Percentiles rank a stretch among this genome's conserved stretches.
These are phyloP conservation scores for Xiphias gladius DNA, from an alignment of 2,113 vertebrate genomes.

Conservation along the genomic window DNA sequence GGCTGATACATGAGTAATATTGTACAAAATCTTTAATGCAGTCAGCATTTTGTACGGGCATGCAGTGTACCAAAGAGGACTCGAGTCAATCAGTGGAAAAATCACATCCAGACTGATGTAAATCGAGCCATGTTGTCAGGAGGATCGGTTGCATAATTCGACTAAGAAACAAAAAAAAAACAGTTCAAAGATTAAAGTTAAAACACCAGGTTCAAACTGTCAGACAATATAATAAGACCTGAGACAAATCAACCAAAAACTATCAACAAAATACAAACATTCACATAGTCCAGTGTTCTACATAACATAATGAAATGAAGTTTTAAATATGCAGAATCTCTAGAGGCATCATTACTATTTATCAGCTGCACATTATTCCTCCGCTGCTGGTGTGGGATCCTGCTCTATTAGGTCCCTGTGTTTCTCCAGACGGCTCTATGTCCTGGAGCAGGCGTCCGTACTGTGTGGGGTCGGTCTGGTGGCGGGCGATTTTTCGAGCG, in stretches of 20 bases:
- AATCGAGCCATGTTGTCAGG: neutral
- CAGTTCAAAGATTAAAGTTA: neutral
- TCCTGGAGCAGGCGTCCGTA: slow-evolving; percentile 38
- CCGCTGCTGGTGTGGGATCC: slow-evolving; percentile 37
- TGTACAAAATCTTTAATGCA: slow-evolving; percentile 1
- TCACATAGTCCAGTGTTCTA: neutral
- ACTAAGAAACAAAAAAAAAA: slow-evolving; percentile 10
- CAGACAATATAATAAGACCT: neutral
- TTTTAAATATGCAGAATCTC: neutral
- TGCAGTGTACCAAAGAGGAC: neutral
- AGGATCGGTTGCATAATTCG: neutral
- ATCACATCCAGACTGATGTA: neutral
- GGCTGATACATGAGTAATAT: neutral
- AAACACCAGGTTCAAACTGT: neutral
- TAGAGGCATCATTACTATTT: no score
- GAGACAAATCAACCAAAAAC: neutral
- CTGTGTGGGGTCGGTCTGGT: neutral
- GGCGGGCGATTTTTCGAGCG: slow-evolving; percentile 54
- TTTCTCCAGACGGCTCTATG: slow-evolving; percentile 5
- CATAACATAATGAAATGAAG: neutral
- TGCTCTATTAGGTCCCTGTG: neutral
- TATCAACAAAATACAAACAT: neutral
- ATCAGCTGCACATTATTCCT: slow-evolving; percentile 74
- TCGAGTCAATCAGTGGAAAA: neutral
- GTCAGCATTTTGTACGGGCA: slow-evolving; percentile 5